A percentile compares a stretch with the other conserved stretches of the same genome.
Evolutionary conservation across 2,797 vertebrate species (phyloP).

Genomic region (Hippoglossus hippoglossus): DNA sequence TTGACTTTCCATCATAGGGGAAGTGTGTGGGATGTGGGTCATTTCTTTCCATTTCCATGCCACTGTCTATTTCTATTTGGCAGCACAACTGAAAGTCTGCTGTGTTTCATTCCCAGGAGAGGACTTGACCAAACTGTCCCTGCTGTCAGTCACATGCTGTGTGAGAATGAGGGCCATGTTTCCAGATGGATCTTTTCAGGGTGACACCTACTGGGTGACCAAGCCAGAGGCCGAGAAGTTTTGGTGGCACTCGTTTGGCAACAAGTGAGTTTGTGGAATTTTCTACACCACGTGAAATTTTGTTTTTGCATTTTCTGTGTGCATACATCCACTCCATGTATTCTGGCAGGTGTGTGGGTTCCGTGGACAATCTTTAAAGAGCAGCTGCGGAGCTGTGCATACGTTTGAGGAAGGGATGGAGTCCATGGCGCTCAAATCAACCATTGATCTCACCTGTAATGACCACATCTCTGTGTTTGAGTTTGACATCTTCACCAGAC

Average conservation of each 20-base stretch:
- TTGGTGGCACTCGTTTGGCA: constrained; percentile 85
- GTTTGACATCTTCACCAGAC: constrained; percentile 92
- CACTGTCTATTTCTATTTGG: neutral
- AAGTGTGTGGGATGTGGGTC: no score
- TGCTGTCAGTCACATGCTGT: constrained; percentile 92
- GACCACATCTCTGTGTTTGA: constrained; percentile 90
- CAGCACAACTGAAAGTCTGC: constrained; percentile 24
- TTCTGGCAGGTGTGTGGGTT: constrained; percentile 84
- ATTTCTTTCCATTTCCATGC: neutral
- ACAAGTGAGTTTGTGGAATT: constrained; percentile 77
- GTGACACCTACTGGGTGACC: constrained; percentile 82
- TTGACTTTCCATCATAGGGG: no score
- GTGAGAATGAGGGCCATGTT: constrained; percentile 86
- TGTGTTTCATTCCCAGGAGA: constrained; percentile 76
- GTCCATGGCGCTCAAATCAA: constrained; percentile 88
- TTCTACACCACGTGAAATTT: neutral
- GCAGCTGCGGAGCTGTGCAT: constrained; percentile 80
- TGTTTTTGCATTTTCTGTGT: neutral
- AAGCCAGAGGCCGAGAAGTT: constrained; percentile 84
- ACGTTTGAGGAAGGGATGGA: constrained; percentile 85
- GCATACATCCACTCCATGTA: neutral
- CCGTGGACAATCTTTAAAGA: constrained; percentile 86
- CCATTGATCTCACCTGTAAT: constrained; percentile 90
- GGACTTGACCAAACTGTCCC: constrained; percentile 89
- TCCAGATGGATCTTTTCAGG: constrained; percentile 83